Evolutionary conservation across 2,113 vertebrate species (phyloP).

Genomic region (Ictalurus furcatus): DNA sequence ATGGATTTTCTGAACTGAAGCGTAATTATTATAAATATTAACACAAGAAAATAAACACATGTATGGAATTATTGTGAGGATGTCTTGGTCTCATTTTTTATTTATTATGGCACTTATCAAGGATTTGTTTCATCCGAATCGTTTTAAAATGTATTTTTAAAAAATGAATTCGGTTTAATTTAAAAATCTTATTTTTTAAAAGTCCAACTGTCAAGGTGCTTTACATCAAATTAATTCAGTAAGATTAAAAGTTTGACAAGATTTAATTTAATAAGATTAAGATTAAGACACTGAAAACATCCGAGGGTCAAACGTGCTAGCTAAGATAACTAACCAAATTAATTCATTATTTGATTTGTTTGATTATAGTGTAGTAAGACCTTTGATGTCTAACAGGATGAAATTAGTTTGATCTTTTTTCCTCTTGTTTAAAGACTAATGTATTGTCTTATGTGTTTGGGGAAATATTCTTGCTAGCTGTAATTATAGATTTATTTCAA

Average conservation of each 20-base stretch:
- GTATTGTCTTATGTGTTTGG: not conserved
- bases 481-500: not conserved
- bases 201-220: not conserved
- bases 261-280: not conserved
- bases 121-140: not conserved
- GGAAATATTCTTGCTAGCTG: not conserved
- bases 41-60: conserved; percentile 26
- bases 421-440: not conserved
- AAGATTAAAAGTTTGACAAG: not conserved
- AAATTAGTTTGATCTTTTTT: not conserved
- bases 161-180: not conserved
- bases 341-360: too few species aligned
- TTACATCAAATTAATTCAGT: not conserved
- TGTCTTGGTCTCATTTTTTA: not conserved
- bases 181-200: too few species aligned
- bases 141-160: not conserved
- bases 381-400: not conserved
- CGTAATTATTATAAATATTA: conserved; percentile 32
- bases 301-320: not conserved
- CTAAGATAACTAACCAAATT: not conserved
- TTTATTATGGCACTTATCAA: not conserved
- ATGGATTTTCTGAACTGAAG: conserved; percentile 8
- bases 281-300: not conserved
- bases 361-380: too few species aligned
- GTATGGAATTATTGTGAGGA: conserved; percentile 10